A percentile compares a stretch with the other conserved stretches of the same genome.
These are phyloP conservation scores for Pseudachorutes palmiensis DNA, from an alignment of 1,140 invertebrate genomes.

Conservation along the genomic window DNA sequence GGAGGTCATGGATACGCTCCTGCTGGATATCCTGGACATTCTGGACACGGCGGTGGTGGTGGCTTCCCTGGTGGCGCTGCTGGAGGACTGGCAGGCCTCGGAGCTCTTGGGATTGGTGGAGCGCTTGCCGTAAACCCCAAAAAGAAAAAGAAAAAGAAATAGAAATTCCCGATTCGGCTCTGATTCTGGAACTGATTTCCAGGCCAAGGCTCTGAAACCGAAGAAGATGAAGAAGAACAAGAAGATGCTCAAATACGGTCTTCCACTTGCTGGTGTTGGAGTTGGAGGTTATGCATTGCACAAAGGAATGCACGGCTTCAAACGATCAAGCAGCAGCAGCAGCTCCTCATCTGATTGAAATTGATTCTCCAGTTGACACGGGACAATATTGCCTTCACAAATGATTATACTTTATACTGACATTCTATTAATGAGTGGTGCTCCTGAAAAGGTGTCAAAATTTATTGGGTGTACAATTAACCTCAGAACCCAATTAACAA, in stretches of 20 bases:
- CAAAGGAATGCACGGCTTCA: constrained; percentile 30
- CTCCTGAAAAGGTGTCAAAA: not conserved
- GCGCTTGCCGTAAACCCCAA: constrained; percentile 35
- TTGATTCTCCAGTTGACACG: no score
- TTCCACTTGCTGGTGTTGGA: constrained; percentile 34
- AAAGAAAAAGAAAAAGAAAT: not conserved
- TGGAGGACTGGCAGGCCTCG: constrained; percentile 36
- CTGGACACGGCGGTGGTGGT: constrained; percentile 26
- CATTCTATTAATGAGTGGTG: not conserved
- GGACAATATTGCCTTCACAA: not conserved
- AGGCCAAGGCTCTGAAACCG: constrained; percentile 24
- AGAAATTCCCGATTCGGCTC: not conserved
- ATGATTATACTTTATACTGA: not conserved
- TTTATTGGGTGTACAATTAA: not conserved
- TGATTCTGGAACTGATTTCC: constrained; percentile 19
- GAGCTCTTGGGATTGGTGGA: constrained; percentile 37
- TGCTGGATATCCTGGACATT: constrained; percentile 13
- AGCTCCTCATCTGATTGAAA: not conserved
- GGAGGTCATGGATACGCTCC: constrained; percentile 14
- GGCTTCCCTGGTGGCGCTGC: constrained; percentile 34
- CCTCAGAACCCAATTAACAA: not conserved
- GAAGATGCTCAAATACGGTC: constrained; percentile 38
- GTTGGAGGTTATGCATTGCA: constrained; percentile 35
- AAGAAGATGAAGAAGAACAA: constrained; percentile 39
- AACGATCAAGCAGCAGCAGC: constrained; percentile 19